Base-by-base conservation (phyloP, 64 coral and sea anemone species). In the Montipora cactus region DNA sequence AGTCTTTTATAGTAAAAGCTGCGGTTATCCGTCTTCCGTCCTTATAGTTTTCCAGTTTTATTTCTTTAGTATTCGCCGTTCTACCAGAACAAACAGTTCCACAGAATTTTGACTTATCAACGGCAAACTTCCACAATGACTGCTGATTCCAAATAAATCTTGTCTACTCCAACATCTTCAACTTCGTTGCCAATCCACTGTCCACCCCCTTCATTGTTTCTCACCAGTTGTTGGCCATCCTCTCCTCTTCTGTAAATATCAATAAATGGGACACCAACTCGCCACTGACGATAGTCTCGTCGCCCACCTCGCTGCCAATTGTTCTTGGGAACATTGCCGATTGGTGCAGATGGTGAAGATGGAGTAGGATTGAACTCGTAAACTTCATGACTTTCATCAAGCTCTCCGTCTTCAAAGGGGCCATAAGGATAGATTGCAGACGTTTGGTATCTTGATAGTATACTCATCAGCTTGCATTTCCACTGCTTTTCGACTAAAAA, bases 261-360 rank as follows among this genome's bases (percentile, higher is more conserved):
- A 62, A 89, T 61, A 14, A 89, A 89, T 5, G 87, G 87, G 58
- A 89, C 77, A 89, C 87, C 87, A 44, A 23, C 74, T 12, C 74
- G 48, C 53, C 67, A 74, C 51, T 22, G 20, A 25, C 49, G 47
- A 48, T 11, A 59, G 4, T 72, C 13, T 12, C 18, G 67, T 62
- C 44, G 66, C 23, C 8, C 25, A 12, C 44, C 47, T 16, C 57
- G 18, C 58, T 18, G 80, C 14, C 53, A 44, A 8, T 66, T 19
- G 10, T 61, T 12, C 21, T 0, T 5, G 18, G 50, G 71, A 15
- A 20, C 53, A 14, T 14, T 53, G 6, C 5, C 0, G 2, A 12
- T 16, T 18, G 46, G 16, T 1, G 44, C 4, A 69, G 19, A 23
- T 22, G 68, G 68, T 71, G 68, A 4, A 13, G 84, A 19, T 6